A percentile compares a stretch with the other conserved stretches of the same genome.
Conservation (phyloP, 2,113 vertebrate species). For the Eurystomus gularis region DNA sequence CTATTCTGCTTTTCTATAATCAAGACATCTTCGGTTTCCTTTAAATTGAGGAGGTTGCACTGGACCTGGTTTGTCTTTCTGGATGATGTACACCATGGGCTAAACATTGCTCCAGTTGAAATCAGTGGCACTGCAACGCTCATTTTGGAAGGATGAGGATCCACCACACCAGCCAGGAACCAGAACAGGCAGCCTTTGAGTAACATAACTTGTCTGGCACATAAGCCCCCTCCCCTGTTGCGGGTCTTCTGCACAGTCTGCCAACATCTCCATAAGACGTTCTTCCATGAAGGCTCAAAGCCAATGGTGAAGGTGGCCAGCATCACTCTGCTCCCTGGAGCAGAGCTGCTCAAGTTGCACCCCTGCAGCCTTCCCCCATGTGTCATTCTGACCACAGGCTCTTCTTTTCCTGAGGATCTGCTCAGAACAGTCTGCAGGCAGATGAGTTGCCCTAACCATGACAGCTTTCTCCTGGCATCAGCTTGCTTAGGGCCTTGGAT, state of each 20-base stretch:
- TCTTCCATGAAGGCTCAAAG: not conserved
- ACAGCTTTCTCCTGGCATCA: not conserved
- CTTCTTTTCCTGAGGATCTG: not conserved
- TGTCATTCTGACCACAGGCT: not conserved
- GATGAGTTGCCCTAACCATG: not conserved
- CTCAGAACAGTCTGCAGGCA: not conserved
- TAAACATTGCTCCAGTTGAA: not conserved
- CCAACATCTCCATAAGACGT: not conserved
- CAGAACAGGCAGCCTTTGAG: not conserved
- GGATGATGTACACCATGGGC: not conserved
- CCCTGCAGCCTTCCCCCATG: not conserved
- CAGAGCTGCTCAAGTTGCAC: not conserved
- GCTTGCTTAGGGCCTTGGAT: not conserved
- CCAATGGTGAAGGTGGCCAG: not conserved
- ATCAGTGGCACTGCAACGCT: not conserved
- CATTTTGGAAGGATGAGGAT: not conserved
- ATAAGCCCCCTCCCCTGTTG: not conserved
- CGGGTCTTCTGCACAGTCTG: not conserved
- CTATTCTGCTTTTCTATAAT: not conserved
- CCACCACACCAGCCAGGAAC: not conserved
- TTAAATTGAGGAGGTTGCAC: not conserved
- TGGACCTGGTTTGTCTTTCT: not conserved
- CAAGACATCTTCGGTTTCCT: not conserved
- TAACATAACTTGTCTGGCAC: not conserved
- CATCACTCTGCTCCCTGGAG: not conserved